These are phyloP conservation scores for Drosophila lutescens DNA, from an alignment of 2,888 invertebrate species.

Conservation along the genomic window DNA sequence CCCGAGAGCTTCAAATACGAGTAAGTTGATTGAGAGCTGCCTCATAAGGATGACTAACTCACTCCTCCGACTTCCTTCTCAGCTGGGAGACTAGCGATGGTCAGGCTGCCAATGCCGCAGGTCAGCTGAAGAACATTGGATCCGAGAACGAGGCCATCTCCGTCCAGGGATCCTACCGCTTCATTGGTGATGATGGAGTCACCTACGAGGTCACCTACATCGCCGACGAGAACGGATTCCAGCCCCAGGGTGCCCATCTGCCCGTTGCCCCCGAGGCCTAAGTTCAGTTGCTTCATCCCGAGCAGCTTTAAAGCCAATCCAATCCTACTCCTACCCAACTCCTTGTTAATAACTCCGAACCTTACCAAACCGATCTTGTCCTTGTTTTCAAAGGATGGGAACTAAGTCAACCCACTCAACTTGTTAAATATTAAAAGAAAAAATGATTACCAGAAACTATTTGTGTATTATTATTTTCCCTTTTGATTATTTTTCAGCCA, in stretches of 20 bases:
- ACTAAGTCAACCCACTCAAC: constrained; percentile 23
- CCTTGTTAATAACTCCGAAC: constrained; percentile 16
- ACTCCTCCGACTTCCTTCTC: constrained; percentile 31
- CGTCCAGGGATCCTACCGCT: constrained; percentile 80
- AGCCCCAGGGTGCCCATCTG: constrained; percentile 85
- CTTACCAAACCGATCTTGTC: constrained; percentile 11
- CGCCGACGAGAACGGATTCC: constrained; percentile 84
- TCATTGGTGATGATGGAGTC: constrained; percentile 85
- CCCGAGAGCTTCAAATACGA: constrained; percentile 86
- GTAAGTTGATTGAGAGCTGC: constrained; percentile 83
- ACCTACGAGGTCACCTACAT: constrained; percentile 85
- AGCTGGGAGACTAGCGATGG: constrained; percentile 73
- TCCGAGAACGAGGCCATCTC: constrained; percentile 76
- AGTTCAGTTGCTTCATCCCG: constrained; percentile 57
- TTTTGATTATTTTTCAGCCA: not conserved
- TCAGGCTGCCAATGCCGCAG: constrained; percentile 43
- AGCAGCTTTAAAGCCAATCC: not conserved
- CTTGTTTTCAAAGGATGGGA: constrained; percentile 20
- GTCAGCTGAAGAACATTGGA: constrained; percentile 76
- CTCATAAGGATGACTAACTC: not conserved
- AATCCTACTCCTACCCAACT: not conserved
- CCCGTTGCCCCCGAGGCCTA: constrained; percentile 78
- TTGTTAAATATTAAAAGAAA: constrained; percentile 42
- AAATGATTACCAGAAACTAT: constrained; percentile 16
- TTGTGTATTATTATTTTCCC: not conserved